Conservation (phyloP, 2,113 vertebrate species). For the Cynocephalus volans region DNA sequence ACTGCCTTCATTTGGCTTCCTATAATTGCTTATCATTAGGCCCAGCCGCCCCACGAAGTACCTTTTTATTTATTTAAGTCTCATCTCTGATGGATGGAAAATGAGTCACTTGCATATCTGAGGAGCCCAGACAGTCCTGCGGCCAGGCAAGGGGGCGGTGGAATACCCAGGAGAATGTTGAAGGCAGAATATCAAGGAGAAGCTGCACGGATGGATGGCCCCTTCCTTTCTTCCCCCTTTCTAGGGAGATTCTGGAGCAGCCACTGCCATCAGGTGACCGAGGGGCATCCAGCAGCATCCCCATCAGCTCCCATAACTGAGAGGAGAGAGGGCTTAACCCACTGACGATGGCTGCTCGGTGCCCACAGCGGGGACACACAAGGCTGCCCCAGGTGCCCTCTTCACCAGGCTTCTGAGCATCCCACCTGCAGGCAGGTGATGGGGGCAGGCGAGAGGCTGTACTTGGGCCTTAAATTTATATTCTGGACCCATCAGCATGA, state of each 20-base stretch:
- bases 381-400: neutral
- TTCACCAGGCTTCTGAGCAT: neutral
- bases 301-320: neutral
- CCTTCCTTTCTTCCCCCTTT: neutral
- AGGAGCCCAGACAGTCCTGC: conserved; percentile 88
- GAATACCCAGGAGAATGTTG: conserved; percentile 85
- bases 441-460: neutral
- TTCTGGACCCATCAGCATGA: neutral
- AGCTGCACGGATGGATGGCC: no score
- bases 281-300: neutral
- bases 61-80: conserved; percentile 93
- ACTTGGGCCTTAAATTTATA: conserved; percentile 36
- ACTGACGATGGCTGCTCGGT: accelerated
- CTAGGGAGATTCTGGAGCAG: neutral
- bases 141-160: conserved; percentile 83
- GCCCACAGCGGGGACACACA: neutral
- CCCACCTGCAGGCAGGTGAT: neutral
- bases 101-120: conserved; percentile 91
- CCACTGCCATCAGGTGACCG: neutral
- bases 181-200: conserved; percentile 79
- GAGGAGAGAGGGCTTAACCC: neutral
- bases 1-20: conserved; percentile 91
- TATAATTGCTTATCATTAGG: conserved; percentile 94
- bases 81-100: conserved; percentile 91
- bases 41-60: conserved; percentile 90